phyloP scores from a whole-genome alignment of 2,888 invertebrate genomes.

The Drosophila mimica region DNA sequence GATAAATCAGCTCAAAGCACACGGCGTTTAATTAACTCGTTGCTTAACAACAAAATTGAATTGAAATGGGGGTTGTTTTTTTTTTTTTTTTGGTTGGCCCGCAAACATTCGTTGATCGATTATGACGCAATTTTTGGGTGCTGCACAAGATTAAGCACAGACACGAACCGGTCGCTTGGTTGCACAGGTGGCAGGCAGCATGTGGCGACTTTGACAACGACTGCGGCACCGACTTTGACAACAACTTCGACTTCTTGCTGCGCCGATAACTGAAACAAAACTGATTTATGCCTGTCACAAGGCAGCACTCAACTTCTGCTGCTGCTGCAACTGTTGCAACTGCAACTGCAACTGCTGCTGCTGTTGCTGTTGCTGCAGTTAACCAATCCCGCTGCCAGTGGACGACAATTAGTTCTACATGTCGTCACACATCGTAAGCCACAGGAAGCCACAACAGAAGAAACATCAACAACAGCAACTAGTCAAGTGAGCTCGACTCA shows the following conservation, averaged over 20 bases:
- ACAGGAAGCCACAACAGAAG: slow-evolving; percentile 78
- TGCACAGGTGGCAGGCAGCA: slow-evolving; percentile 44
- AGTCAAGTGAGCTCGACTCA: not conserved
- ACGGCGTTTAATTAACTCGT: slow-evolving; percentile 74
- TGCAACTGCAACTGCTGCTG: slow-evolving; percentile 3
- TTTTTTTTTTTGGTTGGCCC: slow-evolving; percentile 8
- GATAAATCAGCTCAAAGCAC: slow-evolving; percentile 55
- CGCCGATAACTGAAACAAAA: slow-evolving; percentile 78
- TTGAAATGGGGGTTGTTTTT: not conserved
- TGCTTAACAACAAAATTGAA: slow-evolving; percentile 25
- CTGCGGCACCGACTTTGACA: slow-evolving; percentile 41
- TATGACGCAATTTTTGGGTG: slow-evolving; percentile 59
- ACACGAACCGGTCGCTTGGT: slow-evolving; percentile 11
- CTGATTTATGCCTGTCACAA: slow-evolving; percentile 80
- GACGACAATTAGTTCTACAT: slow-evolving; percentile 84
- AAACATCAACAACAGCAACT: slow-evolving; percentile 24
- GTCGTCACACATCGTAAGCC: slow-evolving; percentile 83
- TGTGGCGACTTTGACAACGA: slow-evolving; percentile 56
- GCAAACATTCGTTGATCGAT: slow-evolving; percentile 53
- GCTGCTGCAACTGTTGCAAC: slow-evolving; percentile 9
- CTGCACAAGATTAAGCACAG: slow-evolving; percentile 12
- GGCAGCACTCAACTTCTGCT: slow-evolving; percentile 59
- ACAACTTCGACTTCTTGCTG: slow-evolving; percentile 67
- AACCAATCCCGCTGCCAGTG: slow-evolving; percentile 65
- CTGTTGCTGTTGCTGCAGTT: slow-evolving; percentile 7